phyloP scores from a whole-genome alignment of 2,888 invertebrate genomes.

The Eristalis tenax region DNA sequence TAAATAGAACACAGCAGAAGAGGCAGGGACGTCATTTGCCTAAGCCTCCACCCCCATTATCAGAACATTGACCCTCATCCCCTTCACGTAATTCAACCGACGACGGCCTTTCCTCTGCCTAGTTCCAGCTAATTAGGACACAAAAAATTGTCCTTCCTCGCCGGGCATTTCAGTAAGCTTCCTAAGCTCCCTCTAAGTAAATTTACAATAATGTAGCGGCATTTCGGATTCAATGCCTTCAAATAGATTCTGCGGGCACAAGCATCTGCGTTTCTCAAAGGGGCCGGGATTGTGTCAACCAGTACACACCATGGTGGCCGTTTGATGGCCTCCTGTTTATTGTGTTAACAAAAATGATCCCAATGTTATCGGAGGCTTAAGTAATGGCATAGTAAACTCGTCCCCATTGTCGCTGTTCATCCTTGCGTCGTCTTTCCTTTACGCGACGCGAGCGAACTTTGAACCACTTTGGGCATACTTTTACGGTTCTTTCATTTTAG shows the following conservation, averaged over 20 bases:
- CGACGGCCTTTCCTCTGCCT: slow-evolving; percentile 16
- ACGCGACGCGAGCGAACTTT: slow-evolving; percentile 24
- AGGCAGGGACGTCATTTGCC: background rate
- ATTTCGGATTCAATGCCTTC: slow-evolving; percentile 28
- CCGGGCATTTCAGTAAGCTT: slow-evolving; percentile 11
- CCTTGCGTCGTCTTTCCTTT: background rate
- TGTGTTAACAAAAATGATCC: slow-evolving; percentile 56
- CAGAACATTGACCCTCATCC: slow-evolving; percentile 1
- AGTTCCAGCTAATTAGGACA: slow-evolving; percentile 47
- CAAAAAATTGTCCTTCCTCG: slow-evolving; percentile 1
- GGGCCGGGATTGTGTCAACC: background rate
- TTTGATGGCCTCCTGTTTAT: slow-evolving; percentile 51
- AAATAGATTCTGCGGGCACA: slow-evolving; percentile 17
- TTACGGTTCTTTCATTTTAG: slow-evolving; percentile 49
- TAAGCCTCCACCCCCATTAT: slow-evolving; percentile 2
- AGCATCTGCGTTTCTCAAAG: slow-evolving; percentile 21
- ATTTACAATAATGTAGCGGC: slow-evolving; percentile 43
- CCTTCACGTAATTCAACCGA: background rate
- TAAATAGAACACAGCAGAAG: background rate
- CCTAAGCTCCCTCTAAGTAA: slow-evolving; percentile 38
- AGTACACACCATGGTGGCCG: slow-evolving; percentile 15
- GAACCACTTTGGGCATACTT: slow-evolving; percentile 39
- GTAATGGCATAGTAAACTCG: slow-evolving; percentile 30
- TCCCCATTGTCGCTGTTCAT: slow-evolving; percentile 14
- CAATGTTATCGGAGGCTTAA: slow-evolving; percentile 47